These are phyloP conservation scores for Hippocampus zosterae DNA, from an alignment of 2,113 vertebrate genomes.

Conservation along the genomic window DNA sequence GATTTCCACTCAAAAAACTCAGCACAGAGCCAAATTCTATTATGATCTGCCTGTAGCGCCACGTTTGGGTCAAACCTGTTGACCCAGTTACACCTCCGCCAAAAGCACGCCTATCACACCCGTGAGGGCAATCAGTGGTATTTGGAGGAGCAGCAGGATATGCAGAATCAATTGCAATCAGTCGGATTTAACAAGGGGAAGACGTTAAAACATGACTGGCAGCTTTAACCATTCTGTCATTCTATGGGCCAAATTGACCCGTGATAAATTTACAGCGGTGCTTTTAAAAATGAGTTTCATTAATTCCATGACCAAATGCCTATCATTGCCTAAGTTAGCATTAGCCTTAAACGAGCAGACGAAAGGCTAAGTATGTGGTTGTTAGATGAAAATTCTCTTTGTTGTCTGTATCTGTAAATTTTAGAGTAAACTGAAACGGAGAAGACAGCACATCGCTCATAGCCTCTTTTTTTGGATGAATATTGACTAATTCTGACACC, in stretches of 20 bases:
- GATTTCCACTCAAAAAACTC: background rate
- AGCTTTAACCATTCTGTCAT: background rate
- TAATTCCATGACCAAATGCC: background rate
- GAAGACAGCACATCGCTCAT: too few species aligned
- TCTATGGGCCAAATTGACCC: background rate
- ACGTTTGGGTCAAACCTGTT: conserved; percentile 13
- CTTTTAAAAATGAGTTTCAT: background rate
- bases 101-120: conserved; percentile 7
- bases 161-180: conserved; percentile 12
- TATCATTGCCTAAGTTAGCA: too few species aligned
- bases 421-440: too few species aligned
- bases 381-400: too few species aligned
- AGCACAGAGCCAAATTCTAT: conserved; percentile 11
- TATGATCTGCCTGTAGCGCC: conserved; percentile 17
- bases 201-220: background rate
- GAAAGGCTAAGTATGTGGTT: too few species aligned
- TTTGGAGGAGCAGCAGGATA: conserved; percentile 21
- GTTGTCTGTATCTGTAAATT: too few species aligned
- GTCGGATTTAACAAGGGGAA: conserved; percentile 1
- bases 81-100: conserved; percentile 14
- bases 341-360: too few species aligned
- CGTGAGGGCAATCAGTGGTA: conserved; percentile 26
- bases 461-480: too few species aligned
- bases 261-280: background rate
- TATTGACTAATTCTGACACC: background rate